Base-by-base conservation (phyloP, 2,797 vertebrate genomes). In the Sandelia bainsii region DNA sequence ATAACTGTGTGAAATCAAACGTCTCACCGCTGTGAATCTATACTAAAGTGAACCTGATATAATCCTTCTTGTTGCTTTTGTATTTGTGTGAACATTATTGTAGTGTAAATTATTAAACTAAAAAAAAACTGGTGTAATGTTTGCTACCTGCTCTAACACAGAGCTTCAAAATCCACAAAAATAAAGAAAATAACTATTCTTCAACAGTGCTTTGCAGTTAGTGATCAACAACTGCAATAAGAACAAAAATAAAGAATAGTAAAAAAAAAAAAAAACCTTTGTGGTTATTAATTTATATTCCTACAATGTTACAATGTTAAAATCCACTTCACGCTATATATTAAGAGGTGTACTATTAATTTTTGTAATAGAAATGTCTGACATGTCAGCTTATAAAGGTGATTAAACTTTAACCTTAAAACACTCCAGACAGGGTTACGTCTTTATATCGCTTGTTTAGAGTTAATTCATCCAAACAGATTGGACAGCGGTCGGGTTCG, bases 401-500 rank as follows among this genome's bases (percentile, higher is more conserved):
- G 45, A 68, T 48, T 61, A 74, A 78, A 78, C 60, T n/a, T 64
- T 22, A 57, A 54, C 11, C 34, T 69, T 27, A 39, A 60, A 44
- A 48, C 14, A 45, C 51, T 40, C 62, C 14, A 69, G 2, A 37
- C 12, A 54, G 52, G 57, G 62, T 57, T n/a, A 5, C 22, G 56
- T 44, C 8, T 67, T 14, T 46, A n/a, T 51, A 25, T 46, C 1
- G 34, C 65, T 72, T 27, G 37, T 72, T 53, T 46, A 16, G 56
- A 29, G 40, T 17, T 2, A 27, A 20, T 62, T 94, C 73, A 99
- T 69, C 97, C 97, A 79, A 98, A 99, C 49, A 99, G 94, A 71
- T 96, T 98, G 84, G 98, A 99, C 29, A 98, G 94, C 0, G 98
- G 98, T 79, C 98, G 94, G 65, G 95, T 93, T 82, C 95, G 95